phyloP scores from a whole-genome alignment of 2,797 vertebrate species.

The Sebastes melanostomus region DNA sequence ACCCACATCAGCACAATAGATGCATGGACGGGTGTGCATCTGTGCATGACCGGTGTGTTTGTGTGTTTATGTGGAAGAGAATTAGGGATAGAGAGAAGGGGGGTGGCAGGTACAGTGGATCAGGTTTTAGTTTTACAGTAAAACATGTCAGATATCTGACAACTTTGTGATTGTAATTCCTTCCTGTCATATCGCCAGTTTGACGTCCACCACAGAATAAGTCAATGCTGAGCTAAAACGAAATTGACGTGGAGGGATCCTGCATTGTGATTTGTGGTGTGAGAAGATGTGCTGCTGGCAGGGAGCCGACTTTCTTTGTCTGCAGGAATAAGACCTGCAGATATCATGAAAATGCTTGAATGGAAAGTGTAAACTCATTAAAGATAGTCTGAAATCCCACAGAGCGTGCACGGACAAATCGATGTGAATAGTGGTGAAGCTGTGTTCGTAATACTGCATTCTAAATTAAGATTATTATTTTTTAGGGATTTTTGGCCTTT shows the following conservation, averaged over 20 bases:
- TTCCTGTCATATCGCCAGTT: not conserved
- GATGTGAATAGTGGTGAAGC: not conserved
- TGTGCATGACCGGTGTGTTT: not conserved
- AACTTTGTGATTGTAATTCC: not conserved
- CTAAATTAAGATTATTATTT: too few species aligned
- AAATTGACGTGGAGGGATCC: not conserved
- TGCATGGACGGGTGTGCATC: conserved; percentile 14
- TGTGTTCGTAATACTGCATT: not conserved
- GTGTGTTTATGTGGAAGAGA: conserved; percentile 12
- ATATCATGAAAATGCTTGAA: not conserved
- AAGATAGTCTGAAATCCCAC: not conserved
- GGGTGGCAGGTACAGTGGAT: not conserved
- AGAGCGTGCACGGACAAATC: not conserved
- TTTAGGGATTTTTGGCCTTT: too few species aligned
- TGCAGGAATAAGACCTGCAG: not conserved
- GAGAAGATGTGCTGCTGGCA: not conserved
- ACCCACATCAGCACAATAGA: conserved; percentile 16
- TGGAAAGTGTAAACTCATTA: not conserved
- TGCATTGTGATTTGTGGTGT: conserved; percentile 2
- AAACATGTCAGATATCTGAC: not conserved
- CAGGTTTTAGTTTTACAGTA: not conserved
- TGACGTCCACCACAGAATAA: not conserved
- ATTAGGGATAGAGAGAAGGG: not conserved
- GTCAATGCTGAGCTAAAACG: not conserved
- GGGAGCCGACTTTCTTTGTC: not conserved